These are phyloP conservation scores for Homalodisca vitripennis DNA, from an alignment of 1,140 invertebrate genomes.

Conservation along the genomic window DNA sequence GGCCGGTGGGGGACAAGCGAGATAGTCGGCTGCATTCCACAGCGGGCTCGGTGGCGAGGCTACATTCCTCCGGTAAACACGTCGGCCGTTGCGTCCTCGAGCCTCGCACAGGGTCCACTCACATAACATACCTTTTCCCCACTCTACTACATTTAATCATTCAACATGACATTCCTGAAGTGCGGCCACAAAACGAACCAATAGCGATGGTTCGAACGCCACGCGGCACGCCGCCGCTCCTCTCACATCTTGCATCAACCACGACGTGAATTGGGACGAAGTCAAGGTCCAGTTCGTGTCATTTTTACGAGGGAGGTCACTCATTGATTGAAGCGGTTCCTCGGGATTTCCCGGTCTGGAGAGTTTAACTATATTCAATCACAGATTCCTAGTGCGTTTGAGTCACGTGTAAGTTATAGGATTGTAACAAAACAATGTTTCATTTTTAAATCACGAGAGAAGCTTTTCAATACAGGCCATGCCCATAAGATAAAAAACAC, in stretches of 20 bases:
- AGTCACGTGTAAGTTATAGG: no score
- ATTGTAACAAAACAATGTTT: no score
- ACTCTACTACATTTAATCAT: conserved; percentile 30
- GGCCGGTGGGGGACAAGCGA: conserved; percentile 23
- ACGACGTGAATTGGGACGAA: background rate
- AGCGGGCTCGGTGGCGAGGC: conserved; percentile 10
- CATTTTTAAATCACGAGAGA: no score
- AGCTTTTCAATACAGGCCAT: no score
- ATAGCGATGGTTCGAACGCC: conserved; percentile 9
- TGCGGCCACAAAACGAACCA: conserved; percentile 21
- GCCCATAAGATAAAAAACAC: no score
- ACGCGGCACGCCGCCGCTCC: background rate
- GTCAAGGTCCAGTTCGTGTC: background rate
- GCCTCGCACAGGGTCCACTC: conserved; percentile 14
- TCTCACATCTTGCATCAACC: no score
- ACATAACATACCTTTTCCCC: conserved; percentile 28
- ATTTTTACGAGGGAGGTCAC: background rate
- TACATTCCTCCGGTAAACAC: conserved; percentile 20
- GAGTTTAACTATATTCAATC: no score
- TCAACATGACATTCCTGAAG: conserved; percentile 27
- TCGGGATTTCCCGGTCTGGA: background rate
- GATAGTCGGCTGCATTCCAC: conserved; percentile 20
- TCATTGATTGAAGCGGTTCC: background rate
- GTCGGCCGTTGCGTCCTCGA: conserved; percentile 17
- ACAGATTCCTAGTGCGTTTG: no score